Conservation (phyloP, 2,888 invertebrate species). For the Macrosoma leucophasiata region DNA sequence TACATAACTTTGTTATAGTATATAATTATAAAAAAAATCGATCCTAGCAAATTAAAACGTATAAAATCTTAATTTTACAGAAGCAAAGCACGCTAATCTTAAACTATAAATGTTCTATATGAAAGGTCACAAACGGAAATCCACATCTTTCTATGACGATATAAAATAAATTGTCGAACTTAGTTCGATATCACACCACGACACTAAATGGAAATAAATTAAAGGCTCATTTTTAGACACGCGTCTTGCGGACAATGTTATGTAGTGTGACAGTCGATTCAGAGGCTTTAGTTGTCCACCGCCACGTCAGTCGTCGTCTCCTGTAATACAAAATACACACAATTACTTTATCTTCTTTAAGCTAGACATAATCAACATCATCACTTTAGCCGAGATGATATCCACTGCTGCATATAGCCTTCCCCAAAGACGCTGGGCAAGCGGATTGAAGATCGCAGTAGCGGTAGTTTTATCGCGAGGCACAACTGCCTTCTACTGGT, state of each 20-base stretch:
- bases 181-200: constrained; percentile 64
- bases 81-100: constrained; percentile 76
- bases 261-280: constrained; percentile 22
- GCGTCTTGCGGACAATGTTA: constrained; percentile 35
- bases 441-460: no score
- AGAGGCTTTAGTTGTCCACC: constrained; percentile 41
- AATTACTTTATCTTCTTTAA: no score
- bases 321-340: constrained; percentile 33
- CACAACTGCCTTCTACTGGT: no score
- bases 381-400: no score
- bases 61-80: constrained; percentile 72
- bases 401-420: no score
- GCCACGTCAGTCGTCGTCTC: constrained; percentile 50
- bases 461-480: no score
- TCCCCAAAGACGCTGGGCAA: no score
- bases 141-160: constrained; percentile 52
- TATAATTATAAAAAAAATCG: constrained; percentile 65
- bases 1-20: constrained; percentile 72
- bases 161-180: constrained; percentile 58
- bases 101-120: constrained; percentile 66
- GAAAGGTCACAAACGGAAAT: constrained; percentile 62
- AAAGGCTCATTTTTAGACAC: constrained; percentile 59
- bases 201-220: constrained; percentile 64
- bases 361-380: no score
- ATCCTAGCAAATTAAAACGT: constrained; percentile 69